phyloP scores from a whole-genome alignment of 2,113 vertebrate species.

The Onychostoma macrolepis region DNA sequence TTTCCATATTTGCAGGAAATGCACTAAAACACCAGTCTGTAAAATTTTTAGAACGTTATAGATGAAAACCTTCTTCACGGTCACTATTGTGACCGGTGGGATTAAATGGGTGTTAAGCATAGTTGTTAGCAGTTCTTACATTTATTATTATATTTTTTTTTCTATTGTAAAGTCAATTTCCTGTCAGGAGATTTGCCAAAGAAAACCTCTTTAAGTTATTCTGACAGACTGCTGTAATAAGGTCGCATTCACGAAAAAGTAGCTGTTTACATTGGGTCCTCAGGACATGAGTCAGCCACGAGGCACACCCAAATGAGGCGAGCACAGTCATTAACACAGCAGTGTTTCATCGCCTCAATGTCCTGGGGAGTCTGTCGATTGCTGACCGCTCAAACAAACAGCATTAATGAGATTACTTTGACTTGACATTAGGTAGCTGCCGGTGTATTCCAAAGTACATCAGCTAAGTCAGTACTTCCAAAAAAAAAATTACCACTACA shows the following conservation, averaged over 20 bases:
- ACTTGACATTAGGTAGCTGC: slow-evolving; percentile 73
- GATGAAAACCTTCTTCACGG: too few relatives aligned
- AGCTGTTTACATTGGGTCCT: slow-evolving; percentile 33
- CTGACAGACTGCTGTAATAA: background rate
- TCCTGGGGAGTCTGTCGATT: slow-evolving; percentile 66
- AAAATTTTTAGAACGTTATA: too few relatives aligned
- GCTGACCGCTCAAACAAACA: slow-evolving; percentile 77
- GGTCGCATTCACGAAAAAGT: slow-evolving; percentile 23
- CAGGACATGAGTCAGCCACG: slow-evolving; percentile 9
- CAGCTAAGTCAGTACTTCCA: slow-evolving; percentile 53
- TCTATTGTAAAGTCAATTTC: too few relatives aligned
- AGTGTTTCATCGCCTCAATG: slow-evolving; percentile 65
- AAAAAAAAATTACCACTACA: too few relatives aligned
- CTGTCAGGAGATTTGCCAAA: too few relatives aligned
- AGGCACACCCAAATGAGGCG: background rate
- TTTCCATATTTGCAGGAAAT: too few relatives aligned
- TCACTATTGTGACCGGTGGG: too few relatives aligned
- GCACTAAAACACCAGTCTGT: too few relatives aligned
- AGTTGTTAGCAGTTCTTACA: too few relatives aligned
- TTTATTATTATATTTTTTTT: too few relatives aligned
- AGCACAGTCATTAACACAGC: slow-evolving; percentile 65
- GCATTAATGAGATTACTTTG: slow-evolving; percentile 75
- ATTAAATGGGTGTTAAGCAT: too few relatives aligned
- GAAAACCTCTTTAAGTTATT: background rate
- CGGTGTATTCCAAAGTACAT: slow-evolving; percentile 72